Base-by-base conservation (phyloP, 2,113 vertebrate genomes). In the Lepisosteus oculatus region DNA sequence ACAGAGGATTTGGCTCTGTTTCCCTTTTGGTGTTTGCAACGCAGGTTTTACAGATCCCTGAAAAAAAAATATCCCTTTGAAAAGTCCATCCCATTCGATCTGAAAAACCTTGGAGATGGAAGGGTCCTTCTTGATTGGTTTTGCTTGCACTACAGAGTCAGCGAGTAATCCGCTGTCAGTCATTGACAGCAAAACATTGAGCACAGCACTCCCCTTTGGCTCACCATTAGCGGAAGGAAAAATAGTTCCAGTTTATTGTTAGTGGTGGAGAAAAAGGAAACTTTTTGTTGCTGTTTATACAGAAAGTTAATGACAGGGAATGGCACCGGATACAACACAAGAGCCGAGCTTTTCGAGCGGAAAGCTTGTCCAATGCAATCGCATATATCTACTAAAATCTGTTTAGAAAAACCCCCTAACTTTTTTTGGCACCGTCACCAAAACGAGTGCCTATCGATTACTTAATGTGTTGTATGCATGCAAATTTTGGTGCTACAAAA, bases 221-320 rank as follows among this genome's bases (percentile, higher is more conserved):
- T 67, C 72, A 43, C 4, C 11, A 55, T 62, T 41, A 67, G 78
- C 76, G 74, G 79, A 85, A 68, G 83, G 79, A 84, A 79, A 89
- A 89, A 81, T 88, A 89, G 85, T 86, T 68, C 88, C 84, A 55
- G 11, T 47, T 55, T 65, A 69, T 72, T 72, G 65, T 72, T 72
- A 44, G 45, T 69, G 43, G 43, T 17, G 61, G 14, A 51, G 62
- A 72, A 44, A 54, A 69, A 69, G 14, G 51, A 73, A 68, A 67
- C 43, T 43, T 61, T 62, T 68, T 67, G 56, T 42, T 68, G 7
- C 41, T 42, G 47, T 43, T 44, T 47, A 67, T 55, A 41, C 8
- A 67, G 8, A 29, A 29, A 29, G 17, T 29, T 29, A 0, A 29
- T 29, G 17, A 65, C 63, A 47, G 11, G 15, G 65, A 51, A 51